These are phyloP conservation scores for Brachyopa scutellaris DNA, from an alignment of 2,888 invertebrate genomes.

Conservation along the genomic window DNA sequence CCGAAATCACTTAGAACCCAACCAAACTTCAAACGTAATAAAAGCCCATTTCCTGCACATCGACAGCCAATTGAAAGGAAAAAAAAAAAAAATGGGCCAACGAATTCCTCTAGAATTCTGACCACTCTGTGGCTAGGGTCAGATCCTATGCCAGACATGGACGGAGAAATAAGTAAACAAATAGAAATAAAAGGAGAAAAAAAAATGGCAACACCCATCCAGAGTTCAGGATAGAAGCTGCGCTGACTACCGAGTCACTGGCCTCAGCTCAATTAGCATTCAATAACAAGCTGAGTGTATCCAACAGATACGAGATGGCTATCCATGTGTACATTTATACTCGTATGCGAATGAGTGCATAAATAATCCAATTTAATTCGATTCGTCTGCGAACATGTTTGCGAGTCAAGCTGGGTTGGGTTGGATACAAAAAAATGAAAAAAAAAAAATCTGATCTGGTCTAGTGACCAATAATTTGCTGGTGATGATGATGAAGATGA, in stretches of 20 bases:
- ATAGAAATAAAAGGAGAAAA: background rate
- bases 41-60: constrained; percentile 23
- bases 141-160: constrained; percentile 56
- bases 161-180: constrained; percentile 25
- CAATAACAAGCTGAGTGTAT: constrained; percentile 52
- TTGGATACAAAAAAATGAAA: background rate
- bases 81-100: constrained; percentile 35
- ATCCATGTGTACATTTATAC: background rate
- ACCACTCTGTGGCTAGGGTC: constrained; percentile 36
- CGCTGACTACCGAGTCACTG: constrained; percentile 38
- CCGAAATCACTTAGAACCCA: constrained; percentile 15
- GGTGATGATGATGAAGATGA: constrained; percentile 39
- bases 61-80: constrained; percentile 1
- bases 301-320: constrained; percentile 20
- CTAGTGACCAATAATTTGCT: constrained; percentile 70
- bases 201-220: background rate
- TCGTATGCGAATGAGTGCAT: constrained; percentile 48
- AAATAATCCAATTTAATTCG: constrained; percentile 69
- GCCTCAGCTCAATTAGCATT: constrained; percentile 66
- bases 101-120: constrained; percentile 10
- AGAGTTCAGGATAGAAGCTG: constrained; percentile 36
- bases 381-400: constrained; percentile 65
- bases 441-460: constrained; percentile 50
- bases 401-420: background rate
- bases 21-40: background rate